Evolutionary conservation across 2,113 vertebrate genomes (phyloP).

Genomic region (Rhodinocichla rosea): DNA sequence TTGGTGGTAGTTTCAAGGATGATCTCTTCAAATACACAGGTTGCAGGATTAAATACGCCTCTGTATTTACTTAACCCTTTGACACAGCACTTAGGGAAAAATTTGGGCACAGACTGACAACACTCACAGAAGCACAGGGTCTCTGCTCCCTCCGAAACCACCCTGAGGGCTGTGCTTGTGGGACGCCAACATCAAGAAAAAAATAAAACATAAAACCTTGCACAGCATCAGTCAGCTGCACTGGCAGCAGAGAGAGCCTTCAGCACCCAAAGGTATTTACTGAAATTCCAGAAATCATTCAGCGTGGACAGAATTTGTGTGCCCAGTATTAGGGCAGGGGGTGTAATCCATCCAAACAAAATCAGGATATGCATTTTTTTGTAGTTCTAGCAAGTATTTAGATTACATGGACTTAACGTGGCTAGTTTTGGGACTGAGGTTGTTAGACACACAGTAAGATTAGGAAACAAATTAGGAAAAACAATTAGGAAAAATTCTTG

Average conservation of each 20-base stretch:
- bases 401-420: background rate
- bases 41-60: background rate
- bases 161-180: background rate
- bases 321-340: background rate
- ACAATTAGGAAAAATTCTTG: background rate
- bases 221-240: background rate
- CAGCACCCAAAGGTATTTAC: background rate
- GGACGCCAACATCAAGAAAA: background rate
- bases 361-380: background rate
- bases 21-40: background rate
- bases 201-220: background rate
- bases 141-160: background rate
- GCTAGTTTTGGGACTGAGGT: background rate
- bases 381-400: background rate
- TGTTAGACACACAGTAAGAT: background rate
- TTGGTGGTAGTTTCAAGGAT: background rate
- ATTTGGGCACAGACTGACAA: accelerated
- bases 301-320: background rate
- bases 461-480: background rate
- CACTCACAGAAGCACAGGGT: background rate
- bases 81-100: background rate
- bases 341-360: background rate
- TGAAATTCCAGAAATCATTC: background rate
- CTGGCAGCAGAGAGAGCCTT: background rate
- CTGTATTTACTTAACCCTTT: background rate